Percentiles rank a stretch among this genome's conserved stretches.
Conservation (phyloP, 1,140 invertebrate genomes). For the Drosophila insularis region DNA sequence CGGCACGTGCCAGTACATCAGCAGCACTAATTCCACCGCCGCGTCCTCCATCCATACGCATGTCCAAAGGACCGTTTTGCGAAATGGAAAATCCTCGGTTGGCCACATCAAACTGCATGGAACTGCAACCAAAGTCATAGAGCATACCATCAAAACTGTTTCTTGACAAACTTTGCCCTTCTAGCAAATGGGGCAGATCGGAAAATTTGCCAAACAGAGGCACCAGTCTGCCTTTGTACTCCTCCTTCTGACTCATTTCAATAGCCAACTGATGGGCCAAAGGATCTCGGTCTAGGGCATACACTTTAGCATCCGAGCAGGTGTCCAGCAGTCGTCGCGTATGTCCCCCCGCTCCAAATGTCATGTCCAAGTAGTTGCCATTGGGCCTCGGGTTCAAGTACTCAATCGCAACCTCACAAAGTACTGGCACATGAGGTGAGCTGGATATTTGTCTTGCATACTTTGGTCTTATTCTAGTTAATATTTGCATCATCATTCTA, state of each 20-base stretch:
- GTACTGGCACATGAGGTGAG: slow-evolving; percentile 87
- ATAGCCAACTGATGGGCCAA: slow-evolving; percentile 87
- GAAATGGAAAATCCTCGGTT: slow-evolving; percentile 93
- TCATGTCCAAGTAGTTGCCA: slow-evolving; percentile 92
- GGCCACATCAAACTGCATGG: slow-evolving; percentile 94
- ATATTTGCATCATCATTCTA: slow-evolving; percentile 37
- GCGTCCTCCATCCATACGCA: slow-evolving; percentile 95
- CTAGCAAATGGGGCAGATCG: slow-evolving; percentile 89
- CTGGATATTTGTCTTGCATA: slow-evolving; percentile 21
- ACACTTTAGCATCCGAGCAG: slow-evolving; percentile 86
- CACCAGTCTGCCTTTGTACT: slow-evolving; percentile 88
- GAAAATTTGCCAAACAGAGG: slow-evolving; percentile 94
- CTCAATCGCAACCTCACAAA: slow-evolving; percentile 87
- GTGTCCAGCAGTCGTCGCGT: slow-evolving; percentile 85
- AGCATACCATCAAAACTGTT: slow-evolving; percentile 92
- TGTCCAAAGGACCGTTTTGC: slow-evolving; percentile 94
- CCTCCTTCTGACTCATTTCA: slow-evolving; percentile 83
- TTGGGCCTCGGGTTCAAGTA: slow-evolving; percentile 86
- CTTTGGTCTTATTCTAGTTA: slow-evolving; percentile 56
- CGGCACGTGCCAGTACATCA: slow-evolving; percentile 91
- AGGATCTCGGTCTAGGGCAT: slow-evolving; percentile 95
- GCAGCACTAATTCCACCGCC: slow-evolving; percentile 89
- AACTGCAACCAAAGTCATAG: slow-evolving; percentile 97
- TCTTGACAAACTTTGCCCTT: slow-evolving; percentile 84
- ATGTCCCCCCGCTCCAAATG: slow-evolving; percentile 97